These are phyloP conservation scores for Lepidonotus clava DNA, from an alignment of 2,888 invertebrate species.

Conservation along the genomic window DNA sequence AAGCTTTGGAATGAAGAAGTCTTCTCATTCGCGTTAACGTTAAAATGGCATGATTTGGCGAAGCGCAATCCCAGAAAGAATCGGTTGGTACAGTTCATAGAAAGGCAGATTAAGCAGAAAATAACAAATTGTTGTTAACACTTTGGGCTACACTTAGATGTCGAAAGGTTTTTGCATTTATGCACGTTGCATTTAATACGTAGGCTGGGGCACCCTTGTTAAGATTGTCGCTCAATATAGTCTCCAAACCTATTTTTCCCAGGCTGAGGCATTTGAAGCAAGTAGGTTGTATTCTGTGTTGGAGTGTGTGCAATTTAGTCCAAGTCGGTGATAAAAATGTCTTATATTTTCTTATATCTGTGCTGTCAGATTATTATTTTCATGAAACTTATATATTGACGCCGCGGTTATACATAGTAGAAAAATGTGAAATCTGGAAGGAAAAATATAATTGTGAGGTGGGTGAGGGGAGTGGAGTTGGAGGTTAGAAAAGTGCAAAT, in stretches of 20 bases:
- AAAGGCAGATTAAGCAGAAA: not conserved
- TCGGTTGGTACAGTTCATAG: no score
- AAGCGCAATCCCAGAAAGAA: no score
- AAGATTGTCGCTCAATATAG: not conserved
- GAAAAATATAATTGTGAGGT: no score
- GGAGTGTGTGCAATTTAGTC: conserved; percentile 33
- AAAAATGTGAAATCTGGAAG: not conserved
- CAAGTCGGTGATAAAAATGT: not conserved
- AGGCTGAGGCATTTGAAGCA: not conserved
- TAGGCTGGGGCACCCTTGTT: not conserved
- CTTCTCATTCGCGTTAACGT: no score
- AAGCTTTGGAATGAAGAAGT: no score
- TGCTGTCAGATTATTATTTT: conserved; percentile 48
- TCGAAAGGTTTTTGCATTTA: conserved; percentile 15
- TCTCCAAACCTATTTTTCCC: not conserved
- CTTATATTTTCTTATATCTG: conserved; percentile 47
- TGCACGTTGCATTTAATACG: not conserved
- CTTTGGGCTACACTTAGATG: not conserved
- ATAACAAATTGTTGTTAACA: not conserved
- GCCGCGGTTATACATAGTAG: not conserved
- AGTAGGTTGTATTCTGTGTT: not conserved
- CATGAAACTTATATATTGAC: not conserved
- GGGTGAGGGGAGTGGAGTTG: not conserved
- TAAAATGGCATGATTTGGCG: no score
- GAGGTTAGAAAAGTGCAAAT: not conserved